Base-by-base conservation (phyloP, 2,113 vertebrate genomes). In the Erythrocebus patas region DNA sequence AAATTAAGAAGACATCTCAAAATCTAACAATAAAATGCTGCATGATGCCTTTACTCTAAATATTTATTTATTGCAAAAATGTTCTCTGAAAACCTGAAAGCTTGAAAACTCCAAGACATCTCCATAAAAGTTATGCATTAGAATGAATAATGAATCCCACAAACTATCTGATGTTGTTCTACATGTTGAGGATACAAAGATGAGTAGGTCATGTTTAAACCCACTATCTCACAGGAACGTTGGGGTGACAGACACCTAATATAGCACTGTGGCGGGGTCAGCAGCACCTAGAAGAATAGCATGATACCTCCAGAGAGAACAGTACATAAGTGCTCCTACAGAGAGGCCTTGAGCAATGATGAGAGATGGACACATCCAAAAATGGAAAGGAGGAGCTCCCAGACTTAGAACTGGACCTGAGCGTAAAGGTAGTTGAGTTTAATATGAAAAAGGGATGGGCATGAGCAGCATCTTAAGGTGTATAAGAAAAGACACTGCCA, bases 401-500 rank as follows among this genome's bases (percentile, higher is more conserved):
- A 59, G 72, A 59, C 32, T 50, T 89, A 23, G 38, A 80, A 38
- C 13, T 2, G 25, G 20, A 68, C 38, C 14, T 18, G 5, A 8
- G 35, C 17, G 2, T 50, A 6, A 48, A 38, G 48, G 27, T 52
- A 27, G 52, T 22, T 70, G 38, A 22, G 82, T 68, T 5, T 17
- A 50, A 50, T 20, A 10, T 76, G 18, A 25, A 25, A 2, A 61
- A 22, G 11, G 8, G 25, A 38, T 45, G 43, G 25, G 16, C 1
- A 10, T 38, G 20, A n/a, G 27, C 13, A 70, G 48, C n/a, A 13
- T 50, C 22, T 1, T 11, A 11, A 7, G 17, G 72, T 6, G 0
- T 38, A 11, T 2, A 13, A 20, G 66, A 57, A 79, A 50, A n/a
- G 40, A 11, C 12, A 0, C 25, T 52, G 11, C 18, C 9, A 1